Evolutionary conservation across 2,113 vertebrate species (phyloP).

Genomic region (Proteles cristata): DNA sequence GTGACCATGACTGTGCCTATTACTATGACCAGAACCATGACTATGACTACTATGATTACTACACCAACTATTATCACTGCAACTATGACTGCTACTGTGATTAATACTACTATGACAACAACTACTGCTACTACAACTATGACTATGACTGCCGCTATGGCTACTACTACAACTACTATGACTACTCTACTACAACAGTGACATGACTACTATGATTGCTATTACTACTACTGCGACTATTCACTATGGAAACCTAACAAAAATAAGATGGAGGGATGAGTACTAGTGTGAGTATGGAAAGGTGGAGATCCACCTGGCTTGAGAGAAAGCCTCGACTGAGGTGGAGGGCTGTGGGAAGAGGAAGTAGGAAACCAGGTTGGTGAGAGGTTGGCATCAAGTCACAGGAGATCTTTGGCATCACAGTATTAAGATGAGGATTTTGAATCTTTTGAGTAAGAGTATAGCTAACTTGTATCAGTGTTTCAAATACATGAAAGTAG

Average conservation of each 20-base stretch:
- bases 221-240: too few species aligned
- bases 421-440: not conserved
- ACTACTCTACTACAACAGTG: too few species aligned
- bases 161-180: not conserved
- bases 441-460: not conserved
- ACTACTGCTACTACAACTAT: not conserved
- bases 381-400: fast-evolving
- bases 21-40: not conserved
- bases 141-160: not conserved
- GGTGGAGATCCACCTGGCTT: too few species aligned
- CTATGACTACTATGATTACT: not conserved
- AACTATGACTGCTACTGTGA: not conserved
- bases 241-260: not conserved
- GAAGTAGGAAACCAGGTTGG: not conserved
- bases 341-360: not conserved
- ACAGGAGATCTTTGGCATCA: not conserved
- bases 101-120: not conserved
- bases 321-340: not conserved
- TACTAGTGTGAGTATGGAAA: not conserved
- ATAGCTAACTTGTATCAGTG: not conserved
- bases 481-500: not conserved
- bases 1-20: not conserved
- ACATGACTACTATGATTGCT: too few species aligned
- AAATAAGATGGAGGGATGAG: not conserved
- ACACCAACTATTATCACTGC: not conserved